Evolutionary conservation across 2,888 invertebrate species (phyloP), one percentile per base, ranked within the genome.

Genomic region (Xestia ashworthii): DNA sequence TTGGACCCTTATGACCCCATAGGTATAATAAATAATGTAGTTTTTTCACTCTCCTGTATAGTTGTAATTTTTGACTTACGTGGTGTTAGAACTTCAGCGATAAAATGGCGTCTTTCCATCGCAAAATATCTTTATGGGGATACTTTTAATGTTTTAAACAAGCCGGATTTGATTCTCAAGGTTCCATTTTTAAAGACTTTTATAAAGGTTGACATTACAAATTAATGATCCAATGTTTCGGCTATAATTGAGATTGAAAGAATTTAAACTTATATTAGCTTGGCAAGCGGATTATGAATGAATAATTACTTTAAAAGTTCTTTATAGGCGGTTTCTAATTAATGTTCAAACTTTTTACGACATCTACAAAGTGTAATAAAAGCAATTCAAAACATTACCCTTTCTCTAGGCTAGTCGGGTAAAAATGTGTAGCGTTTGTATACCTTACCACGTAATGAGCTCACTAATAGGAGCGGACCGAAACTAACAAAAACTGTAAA

Each of bases 101-200:
- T 12, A 25, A 64, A 46, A 75, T 64, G 22, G 41, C 32, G 9
- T 2, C 6, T 48, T 64, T 65, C 4, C 32, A 50, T 58, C 1
- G 0, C 3, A 38, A 19, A 41, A 48, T 41, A 11, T 6, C 14
- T n/a, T 46, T 25, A 44, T 5, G 32, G 16, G 6, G 62, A 53
- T 25, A 38, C 19, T 77, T 62, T 55, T n/a, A n/a, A n/a, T n/a
- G n/a, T n/a, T n/a, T n/a, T 62, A 68, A 44, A 67, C 16, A 53
- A 64, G 0, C 2, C 6, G 50, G 55, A 53, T 46, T 41, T 41
- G 32, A n/a, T 68, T 48, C 5, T 14, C 9, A 32, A 60, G 32
- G 60, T 60, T 0, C 6, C 14, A 82, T 74, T 81, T 79, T 74
- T 32, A 62, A 82, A 81, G 62, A 76, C 58, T 64, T 22, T 68